phyloP scores from a whole-genome alignment of 2,797 vertebrate species.

The Gallirallus australis region DNA sequence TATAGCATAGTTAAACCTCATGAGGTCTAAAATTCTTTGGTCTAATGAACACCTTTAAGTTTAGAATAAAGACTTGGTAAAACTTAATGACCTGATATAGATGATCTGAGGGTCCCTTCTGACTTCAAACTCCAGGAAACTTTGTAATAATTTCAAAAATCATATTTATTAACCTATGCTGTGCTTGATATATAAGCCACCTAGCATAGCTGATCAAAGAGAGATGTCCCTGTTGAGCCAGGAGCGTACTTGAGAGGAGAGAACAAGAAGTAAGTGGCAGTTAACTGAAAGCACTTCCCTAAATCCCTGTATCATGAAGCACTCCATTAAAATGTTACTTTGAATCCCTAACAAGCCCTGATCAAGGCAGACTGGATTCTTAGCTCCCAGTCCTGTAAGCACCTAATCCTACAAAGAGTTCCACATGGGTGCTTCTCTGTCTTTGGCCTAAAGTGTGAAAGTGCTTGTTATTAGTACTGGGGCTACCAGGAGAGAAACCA shows the following conservation, averaged over 20 bases:
- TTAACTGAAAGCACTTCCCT: conserved; percentile 27
- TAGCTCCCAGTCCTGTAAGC: neutral
- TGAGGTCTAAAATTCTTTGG: conserved; percentile 38
- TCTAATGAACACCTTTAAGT: conserved; percentile 56
- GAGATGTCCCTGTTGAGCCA: neutral
- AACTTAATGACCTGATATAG: conserved; percentile 37
- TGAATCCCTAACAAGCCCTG: neutral
- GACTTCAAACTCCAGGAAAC: conserved; percentile 32
- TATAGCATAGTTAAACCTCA: conserved; percentile 35
- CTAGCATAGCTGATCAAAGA: conserved; percentile 43
- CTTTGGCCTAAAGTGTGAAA: neutral
- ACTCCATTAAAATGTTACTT: conserved; percentile 17
- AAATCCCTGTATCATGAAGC: neutral
- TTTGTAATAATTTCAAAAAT: conserved; percentile 49
- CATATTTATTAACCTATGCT: conserved; percentile 49
- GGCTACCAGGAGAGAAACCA: neutral
- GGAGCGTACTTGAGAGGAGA: neutral
- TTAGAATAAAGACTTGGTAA: conserved; percentile 43
- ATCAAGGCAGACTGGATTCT: neutral
- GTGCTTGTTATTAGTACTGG: neutral
- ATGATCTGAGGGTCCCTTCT: conserved; percentile 4
- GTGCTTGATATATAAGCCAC: conserved; percentile 31
- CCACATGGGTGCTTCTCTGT: neutral
- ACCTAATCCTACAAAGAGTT: neutral
- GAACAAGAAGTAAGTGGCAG: conserved; percentile 34